Evolutionary conservation across 2,797 vertebrate genomes (phyloP).

Genomic region (Coreius guichenoti): DNA sequence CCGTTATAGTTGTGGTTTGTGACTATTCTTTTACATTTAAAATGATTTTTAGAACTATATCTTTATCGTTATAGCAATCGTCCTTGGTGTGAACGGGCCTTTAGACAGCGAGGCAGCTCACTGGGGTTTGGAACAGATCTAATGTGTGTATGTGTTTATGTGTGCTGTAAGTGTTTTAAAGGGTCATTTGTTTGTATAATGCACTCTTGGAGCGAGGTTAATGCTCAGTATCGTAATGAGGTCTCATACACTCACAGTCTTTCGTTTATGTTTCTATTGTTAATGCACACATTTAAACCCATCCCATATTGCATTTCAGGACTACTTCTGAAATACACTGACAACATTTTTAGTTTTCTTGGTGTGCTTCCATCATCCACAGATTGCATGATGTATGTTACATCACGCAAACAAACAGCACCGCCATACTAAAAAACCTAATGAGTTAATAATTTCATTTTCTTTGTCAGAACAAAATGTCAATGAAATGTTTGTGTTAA

Average conservation of each 20-base stretch:
- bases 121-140: constrained; percentile 18
- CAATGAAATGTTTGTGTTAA: constrained; percentile 33
- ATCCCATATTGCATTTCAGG: constrained; percentile 76
- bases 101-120: not conserved
- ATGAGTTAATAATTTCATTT: constrained; percentile 25
- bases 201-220: not conserved
- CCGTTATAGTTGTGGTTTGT: not conserved
- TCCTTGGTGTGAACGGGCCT: not conserved
- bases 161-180: constrained; percentile 25
- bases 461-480: constrained; percentile 52
- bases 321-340: constrained; percentile 69
- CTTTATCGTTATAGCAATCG: not conserved
- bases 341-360: constrained; percentile 60
- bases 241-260: constrained; percentile 42
- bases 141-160: constrained; percentile 4
- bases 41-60: not conserved
- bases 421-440: constrained; percentile 19
- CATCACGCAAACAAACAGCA: constrained; percentile 47
- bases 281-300: constrained; percentile 63
- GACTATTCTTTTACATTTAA: not conserved
- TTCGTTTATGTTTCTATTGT: constrained; percentile 45
- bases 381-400: constrained; percentile 72
- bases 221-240: constrained; percentile 25
- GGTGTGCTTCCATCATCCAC: constrained; percentile 58
- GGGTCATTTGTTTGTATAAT: not conserved